Percentiles rank a stretch among this genome's conserved stretches.
These are phyloP conservation scores for Phortica okadai DNA, from an alignment of 2,888 invertebrate genomes.

Conservation along the genomic window DNA sequence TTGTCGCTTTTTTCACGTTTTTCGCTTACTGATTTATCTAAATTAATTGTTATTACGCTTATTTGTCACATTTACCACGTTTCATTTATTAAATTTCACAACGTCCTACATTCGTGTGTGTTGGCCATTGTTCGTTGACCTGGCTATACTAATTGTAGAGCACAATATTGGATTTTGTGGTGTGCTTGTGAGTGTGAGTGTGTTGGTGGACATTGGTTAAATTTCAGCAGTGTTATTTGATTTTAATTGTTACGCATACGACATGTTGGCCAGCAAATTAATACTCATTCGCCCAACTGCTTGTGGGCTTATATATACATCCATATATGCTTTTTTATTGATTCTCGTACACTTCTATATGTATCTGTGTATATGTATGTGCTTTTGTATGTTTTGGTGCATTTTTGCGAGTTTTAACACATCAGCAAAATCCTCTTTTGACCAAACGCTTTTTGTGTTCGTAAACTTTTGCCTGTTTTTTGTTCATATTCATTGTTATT, in stretches of 20 bases:
- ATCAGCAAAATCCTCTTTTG: too few species aligned
- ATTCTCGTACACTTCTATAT: slow-evolving; percentile 12
- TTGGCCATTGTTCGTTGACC: background rate
- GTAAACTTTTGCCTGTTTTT: too few species aligned
- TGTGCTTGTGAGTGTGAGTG: background rate
- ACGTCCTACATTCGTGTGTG: too few species aligned
- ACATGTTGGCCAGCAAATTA: slow-evolving; percentile 59
- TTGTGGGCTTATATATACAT: background rate
- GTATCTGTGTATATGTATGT: slow-evolving; percentile 6
- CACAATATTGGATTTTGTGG: slow-evolving; percentile 5
- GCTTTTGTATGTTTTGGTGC: slow-evolving; percentile 34
- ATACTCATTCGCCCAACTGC: slow-evolving; percentile 32
- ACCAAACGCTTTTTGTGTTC: too few species aligned
- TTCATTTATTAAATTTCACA: slow-evolving; percentile 20
- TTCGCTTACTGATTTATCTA: slow-evolving; percentile 51
- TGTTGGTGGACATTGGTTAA: background rate
- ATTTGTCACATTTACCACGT: slow-evolving; percentile 54
- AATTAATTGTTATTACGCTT: slow-evolving; percentile 66
- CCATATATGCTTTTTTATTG: slow-evolving; percentile 31
- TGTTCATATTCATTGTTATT: slow-evolving; percentile 41
- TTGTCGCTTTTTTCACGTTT: background rate
- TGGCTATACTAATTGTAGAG: slow-evolving; percentile 3
- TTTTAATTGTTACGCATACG: slow-evolving; percentile 66
- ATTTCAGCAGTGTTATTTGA: slow-evolving; percentile 40
- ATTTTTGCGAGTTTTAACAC: background rate